Evolutionary conservation across 2,888 invertebrate genomes (phyloP).

Genomic region (Tenthredo amoena): DNA sequence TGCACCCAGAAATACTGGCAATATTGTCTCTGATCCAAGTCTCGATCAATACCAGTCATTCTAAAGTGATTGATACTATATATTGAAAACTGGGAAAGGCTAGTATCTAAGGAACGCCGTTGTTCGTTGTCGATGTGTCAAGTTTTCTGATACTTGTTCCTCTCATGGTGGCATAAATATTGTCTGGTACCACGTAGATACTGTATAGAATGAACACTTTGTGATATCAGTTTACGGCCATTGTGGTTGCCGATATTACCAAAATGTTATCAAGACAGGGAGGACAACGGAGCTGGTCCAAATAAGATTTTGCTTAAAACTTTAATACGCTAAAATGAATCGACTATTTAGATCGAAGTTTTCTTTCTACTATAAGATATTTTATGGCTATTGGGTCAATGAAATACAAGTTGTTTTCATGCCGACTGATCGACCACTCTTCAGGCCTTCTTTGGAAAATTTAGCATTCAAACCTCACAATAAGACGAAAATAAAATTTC

Average conservation of each 20-base stretch:
- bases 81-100: background rate
- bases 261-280: background rate
- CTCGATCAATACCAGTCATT: conserved; percentile 20
- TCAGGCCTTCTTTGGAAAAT: background rate
- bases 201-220: background rate
- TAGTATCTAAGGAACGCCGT: background rate
- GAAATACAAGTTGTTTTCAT: conserved; percentile 9
- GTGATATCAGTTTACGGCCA: background rate
- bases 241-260: background rate
- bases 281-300: background rate
- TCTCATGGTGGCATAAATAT: conserved; percentile 3
- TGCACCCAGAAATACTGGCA: background rate
- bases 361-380: background rate
- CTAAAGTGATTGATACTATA: background rate
- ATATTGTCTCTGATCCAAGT: conserved; percentile 10
- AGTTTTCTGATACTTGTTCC: background rate
- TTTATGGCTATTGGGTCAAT: background rate
- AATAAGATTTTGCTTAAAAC: background rate
- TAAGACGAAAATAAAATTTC: background rate
- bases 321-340: background rate
- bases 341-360: background rate
- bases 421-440: background rate
- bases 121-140: background rate
- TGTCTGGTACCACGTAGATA: background rate
- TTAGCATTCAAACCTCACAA: background rate